Conservation (phyloP, 2,888 invertebrate species). For the Sepioteuthis lessoniana region DNA sequence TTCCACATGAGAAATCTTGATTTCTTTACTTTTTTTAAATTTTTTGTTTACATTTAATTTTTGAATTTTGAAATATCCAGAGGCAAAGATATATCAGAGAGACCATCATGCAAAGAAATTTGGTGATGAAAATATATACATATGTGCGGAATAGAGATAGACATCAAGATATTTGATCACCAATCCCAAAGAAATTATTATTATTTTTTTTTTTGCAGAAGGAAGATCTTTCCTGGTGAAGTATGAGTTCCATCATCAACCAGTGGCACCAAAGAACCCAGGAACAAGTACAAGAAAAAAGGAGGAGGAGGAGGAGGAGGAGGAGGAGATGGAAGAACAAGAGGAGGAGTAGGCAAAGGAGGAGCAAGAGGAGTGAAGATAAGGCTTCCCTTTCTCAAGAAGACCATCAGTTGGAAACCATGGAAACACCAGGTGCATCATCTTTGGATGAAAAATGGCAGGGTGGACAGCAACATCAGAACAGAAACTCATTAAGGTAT, state of each 20-base stretch:
- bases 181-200: background rate
- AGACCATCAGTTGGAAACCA: background rate
- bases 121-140: background rate
- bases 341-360: background rate
- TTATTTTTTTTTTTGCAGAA: background rate
- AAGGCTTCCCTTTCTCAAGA: background rate
- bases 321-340: too few relatives aligned
- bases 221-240: background rate
- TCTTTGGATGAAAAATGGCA: background rate
- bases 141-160: background rate
- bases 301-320: background rate
- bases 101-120: background rate
- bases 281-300: background rate
- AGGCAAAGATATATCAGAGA: background rate
- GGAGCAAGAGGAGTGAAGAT: background rate
- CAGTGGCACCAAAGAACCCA: background rate
- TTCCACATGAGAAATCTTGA: too few relatives aligned
- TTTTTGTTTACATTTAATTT: too few relatives aligned
- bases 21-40: too few relatives aligned
- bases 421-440: background rate
- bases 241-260: conserved; percentile 1
- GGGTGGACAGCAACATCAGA: background rate
- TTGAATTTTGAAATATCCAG: background rate
- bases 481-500: background rate
- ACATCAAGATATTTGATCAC: background rate